A percentile compares a stretch with the other conserved stretches of the same genome.
These are phyloP conservation scores for Thumatha senex DNA, from an alignment of 2,888 invertebrate species.

Conservation along the genomic window DNA sequence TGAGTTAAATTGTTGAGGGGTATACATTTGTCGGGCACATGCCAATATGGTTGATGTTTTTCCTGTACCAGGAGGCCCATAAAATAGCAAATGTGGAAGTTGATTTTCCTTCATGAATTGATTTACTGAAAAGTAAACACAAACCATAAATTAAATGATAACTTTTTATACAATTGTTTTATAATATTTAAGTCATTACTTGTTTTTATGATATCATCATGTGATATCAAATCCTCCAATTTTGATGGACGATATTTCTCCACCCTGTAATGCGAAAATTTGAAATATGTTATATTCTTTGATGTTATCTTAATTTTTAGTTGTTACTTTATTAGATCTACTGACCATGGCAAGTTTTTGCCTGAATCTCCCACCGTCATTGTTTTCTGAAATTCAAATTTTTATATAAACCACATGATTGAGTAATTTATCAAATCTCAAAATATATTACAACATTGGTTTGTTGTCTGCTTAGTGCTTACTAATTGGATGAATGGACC, in stretches of 20 bases:
- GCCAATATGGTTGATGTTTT: conserved; percentile 99
- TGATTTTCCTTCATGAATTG: conserved; percentile 96
- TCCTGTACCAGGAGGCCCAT: conserved; percentile 99
- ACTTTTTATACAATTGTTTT: no score
- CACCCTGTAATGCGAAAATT: conserved; percentile 86
- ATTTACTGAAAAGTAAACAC: conserved; percentile 83
- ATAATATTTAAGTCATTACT: conserved; percentile 87
- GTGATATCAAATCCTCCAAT: conserved; percentile 97
- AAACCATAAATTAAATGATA: neutral
- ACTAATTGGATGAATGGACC: no score
- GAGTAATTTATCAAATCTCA: neutral
- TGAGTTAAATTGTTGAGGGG: conserved; percentile 94
- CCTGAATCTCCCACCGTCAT: conserved; percentile 70
- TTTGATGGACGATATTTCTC: conserved; percentile 98
- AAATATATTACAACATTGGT: no score
- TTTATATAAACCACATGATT: neutral
- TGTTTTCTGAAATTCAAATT: neutral
- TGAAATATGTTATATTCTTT: neutral
- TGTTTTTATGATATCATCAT: conserved; percentile 97
- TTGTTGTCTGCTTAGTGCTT: no score
- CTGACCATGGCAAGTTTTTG: conserved; percentile 86
- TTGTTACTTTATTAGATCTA: neutral
- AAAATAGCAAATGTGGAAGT: conserved; percentile 97
- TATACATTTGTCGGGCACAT: conserved; percentile 96
- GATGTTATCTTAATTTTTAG: no score